Evolutionary conservation across 2,113 vertebrate species (phyloP), one percentile per base, ranked within the genome.

Genomic region (Myrmecophaga tridactyla): DNA sequence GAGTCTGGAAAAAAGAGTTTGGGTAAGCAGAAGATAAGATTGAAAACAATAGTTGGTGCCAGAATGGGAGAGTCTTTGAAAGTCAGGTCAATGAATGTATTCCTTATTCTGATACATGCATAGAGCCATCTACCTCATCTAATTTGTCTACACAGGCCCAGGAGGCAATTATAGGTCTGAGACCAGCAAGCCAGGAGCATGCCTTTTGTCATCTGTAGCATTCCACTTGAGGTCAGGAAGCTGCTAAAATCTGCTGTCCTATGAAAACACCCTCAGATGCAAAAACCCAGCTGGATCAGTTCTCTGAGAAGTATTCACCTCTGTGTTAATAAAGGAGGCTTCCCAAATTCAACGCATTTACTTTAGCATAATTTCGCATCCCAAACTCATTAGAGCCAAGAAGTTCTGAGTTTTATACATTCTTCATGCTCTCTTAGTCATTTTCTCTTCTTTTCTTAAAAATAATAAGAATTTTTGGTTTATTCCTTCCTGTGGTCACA

Each of bases 401-500:
- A 41, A 23, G 27, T 87, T 75, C 60, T 39, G 4, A 60, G 39
- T 41, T 36, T 1, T 27, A 21, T 46, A 4, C 1, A 2, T 72
- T 89, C 13, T 85, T 43, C 17, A 46, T n/a, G 3, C 36, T 29
- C 21, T 60, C 6, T 63, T 53, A 31, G n/a, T 48, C 62, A 29
- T 27, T 14, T 70, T 48, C n/a, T 72, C 25, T 65, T 7, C 53
- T 78, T 46, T 85, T 69, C 18, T 51, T 60, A 18, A 91, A 85
- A 69, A 90, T 60, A 69, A 60, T 7, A 60, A 18, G 20, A 58
- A 80, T 43, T 65, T 84, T 53, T 67, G 18, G n/a, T 23, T 53
- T 95, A 82, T 92, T 76, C 78, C 77, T 92, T 96, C 87, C 90
- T 85, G 76, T 83, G 69, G 56, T 92, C 88, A 94, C 94, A 92